These are phyloP conservation scores for Carollia perspicillata DNA, from an alignment of 2,113 vertebrate species.

Conservation along the genomic window DNA sequence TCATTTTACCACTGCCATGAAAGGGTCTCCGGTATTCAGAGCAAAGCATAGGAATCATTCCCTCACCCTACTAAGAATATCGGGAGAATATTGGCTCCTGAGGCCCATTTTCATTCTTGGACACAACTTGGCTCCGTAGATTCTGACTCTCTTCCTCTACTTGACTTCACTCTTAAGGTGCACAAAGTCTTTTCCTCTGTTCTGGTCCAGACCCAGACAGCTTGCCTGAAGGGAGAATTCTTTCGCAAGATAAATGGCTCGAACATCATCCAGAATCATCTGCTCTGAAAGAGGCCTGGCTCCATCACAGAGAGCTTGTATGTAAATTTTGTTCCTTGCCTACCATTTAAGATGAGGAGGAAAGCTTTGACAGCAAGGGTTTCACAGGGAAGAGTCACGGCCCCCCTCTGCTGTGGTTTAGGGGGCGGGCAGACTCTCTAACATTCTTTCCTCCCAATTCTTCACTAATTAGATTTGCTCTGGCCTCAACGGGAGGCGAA, in stretches of 20 bases:
- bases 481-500: conserved; percentile 31
- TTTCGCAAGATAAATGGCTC: neutral
- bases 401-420: neutral
- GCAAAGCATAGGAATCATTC: neutral
- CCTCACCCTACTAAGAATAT: neutral
- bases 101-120: neutral
- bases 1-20: neutral
- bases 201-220: neutral
- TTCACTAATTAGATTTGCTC: conserved; percentile 61
- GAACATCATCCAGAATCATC: neutral
- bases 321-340: neutral
- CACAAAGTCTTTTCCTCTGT: neutral
- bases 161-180: neutral
- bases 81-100: neutral
- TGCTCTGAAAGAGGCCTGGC: neutral
- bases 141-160: neutral
- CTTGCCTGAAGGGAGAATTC: neutral
- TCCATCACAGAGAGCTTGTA: neutral
- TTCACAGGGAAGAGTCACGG: conserved; percentile 54
- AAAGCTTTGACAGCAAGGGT: neutral
- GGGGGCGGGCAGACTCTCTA: neutral
- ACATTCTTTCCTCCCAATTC: conserved; percentile 51
- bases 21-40: neutral
- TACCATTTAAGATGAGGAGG: conserved; percentile 11
- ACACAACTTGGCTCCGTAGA: neutral